Percentiles rank a stretch among this genome's conserved stretches.
Conservation (phyloP, 1,140 invertebrate genomes). For the Hypothenemus hampei region DNA sequence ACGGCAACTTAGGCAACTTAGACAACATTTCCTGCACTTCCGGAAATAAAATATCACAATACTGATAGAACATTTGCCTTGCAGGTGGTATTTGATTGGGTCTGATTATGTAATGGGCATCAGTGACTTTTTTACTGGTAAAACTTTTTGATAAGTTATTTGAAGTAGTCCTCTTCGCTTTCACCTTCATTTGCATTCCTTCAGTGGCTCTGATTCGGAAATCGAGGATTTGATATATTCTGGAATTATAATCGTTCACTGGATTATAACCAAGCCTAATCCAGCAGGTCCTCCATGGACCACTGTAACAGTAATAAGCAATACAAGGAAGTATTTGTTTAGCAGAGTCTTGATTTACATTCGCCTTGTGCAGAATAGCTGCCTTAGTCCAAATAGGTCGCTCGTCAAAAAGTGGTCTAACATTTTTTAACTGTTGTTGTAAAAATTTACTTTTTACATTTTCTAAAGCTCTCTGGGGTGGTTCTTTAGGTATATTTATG, state of each 20-base stretch:
- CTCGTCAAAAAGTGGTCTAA: slow-evolving; percentile 59
- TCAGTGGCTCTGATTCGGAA: slow-evolving; percentile 68
- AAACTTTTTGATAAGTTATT: slow-evolving; percentile 41
- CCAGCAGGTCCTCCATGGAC: slow-evolving; percentile 86
- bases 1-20: slow-evolving; percentile 58
- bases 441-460: slow-evolving; percentile 21
- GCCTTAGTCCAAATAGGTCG: slow-evolving; percentile 82
- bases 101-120: slow-evolving; percentile 55
- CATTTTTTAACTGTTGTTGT: slow-evolving; percentile 14
- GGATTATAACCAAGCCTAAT: slow-evolving; percentile 84
- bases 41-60: slow-evolving; percentile 73
- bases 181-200: slow-evolving; percentile 52
- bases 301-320: slow-evolving; percentile 78
- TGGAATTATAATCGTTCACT: slow-evolving; percentile 66
- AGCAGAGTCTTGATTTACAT: slow-evolving; percentile 57
- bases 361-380: slow-evolving; percentile 62
- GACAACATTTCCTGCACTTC: slow-evolving; percentile 77
- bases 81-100: slow-evolving; percentile 66
- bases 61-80: slow-evolving; percentile 77
- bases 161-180: slow-evolving; percentile 53
- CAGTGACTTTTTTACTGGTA: not conserved
- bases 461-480: slow-evolving; percentile 20
- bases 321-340: slow-evolving; percentile 76
- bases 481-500: slow-evolving; percentile 29
- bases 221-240: slow-evolving; percentile 82